Evolutionary conservation across 2,888 invertebrate genomes (phyloP), one percentile per base, ranked within the genome.

Genomic region (Dicyrtomina minuta): DNA sequence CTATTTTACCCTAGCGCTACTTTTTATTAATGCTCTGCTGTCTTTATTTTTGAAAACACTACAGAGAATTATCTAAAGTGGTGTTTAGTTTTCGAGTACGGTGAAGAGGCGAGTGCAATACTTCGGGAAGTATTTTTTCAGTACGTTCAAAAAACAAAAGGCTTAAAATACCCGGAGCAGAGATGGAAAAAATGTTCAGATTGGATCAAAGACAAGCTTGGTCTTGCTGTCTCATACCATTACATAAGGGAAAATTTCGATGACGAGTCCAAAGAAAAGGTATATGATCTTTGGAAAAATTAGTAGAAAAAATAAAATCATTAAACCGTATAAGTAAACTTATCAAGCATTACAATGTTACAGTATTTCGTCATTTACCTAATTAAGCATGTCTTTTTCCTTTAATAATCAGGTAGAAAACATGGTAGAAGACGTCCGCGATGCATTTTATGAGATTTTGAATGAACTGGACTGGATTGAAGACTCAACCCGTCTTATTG

Each of bases 391-490:
- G 8, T n/a, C 51, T 17, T 20, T 41, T n/a, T n/a, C 17, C 17
- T 49, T 12, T 17, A 12, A 41, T 41, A 41, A 15, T 17, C 27
- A 75, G 74, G 74, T 76, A 65, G 65, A 90, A 70, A 91, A 92
- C 81, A 93, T 95, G 92, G 93, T 95, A 0, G 85, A 86, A 69
- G 90, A 92, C 77, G 93, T 97, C 77, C 87, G 91, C 72, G 84
- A 85, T 69, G 90, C 93, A 75, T 96, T 96, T 83, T 87, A 88
- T 72, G 87, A 90, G 77, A 92, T 95, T 33, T 81, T 95, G 68
- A 84, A 86, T 22, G 85, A 88, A 72, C 79, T 94, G 10, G 90
- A 90, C 49, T 97, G 96, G 96, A 96, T 97, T 95, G 96, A 96
- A 80, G 68, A 68, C 10, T 87, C 88, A 0, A 96, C 96, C 0